Evolutionary conservation across 2,888 invertebrate genomes (phyloP).

Genomic region (Thereva unica): DNA sequence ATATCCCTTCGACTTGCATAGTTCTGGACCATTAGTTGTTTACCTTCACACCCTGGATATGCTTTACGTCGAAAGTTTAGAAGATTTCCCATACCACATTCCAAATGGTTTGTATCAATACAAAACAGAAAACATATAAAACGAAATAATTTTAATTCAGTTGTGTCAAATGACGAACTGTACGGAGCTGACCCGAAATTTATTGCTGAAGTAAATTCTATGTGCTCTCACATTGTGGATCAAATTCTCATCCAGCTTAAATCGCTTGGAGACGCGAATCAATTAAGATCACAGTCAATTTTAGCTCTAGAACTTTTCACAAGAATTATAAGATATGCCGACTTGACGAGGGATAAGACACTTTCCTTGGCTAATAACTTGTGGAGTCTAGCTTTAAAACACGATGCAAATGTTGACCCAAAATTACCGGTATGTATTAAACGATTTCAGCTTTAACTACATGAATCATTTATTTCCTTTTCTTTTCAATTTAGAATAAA

Average conservation of each 20-base stretch:
- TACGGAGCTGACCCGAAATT: slow-evolving; percentile 91
- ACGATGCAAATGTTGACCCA: slow-evolving; percentile 61
- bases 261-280: slow-evolving; percentile 68
- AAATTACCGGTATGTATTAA: slow-evolving; percentile 59
- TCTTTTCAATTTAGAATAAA: slow-evolving; percentile 33
- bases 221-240: slow-evolving; percentile 76
- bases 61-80: slow-evolving; percentile 78
- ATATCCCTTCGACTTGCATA: slow-evolving; percentile 71
- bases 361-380: slow-evolving; percentile 75
- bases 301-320: slow-evolving; percentile 76
- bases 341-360: slow-evolving; percentile 66
- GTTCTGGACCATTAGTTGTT: slow-evolving; percentile 68
- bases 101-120: slow-evolving; percentile 67
- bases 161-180: slow-evolving; percentile 89
- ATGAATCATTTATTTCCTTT: slow-evolving; percentile 7
- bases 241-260: slow-evolving; percentile 74
- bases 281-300: slow-evolving; percentile 70
- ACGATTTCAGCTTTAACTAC: background rate
- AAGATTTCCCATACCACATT: slow-evolving; percentile 83
- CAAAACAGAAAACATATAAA: background rate
- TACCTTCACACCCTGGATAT: slow-evolving; percentile 79
- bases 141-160: slow-evolving; percentile 54
- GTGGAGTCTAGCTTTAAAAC: slow-evolving; percentile 78
- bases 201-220: slow-evolving; percentile 75
- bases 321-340: slow-evolving; percentile 68